Conservation (phyloP, 2,888 invertebrate genomes). For the Andrena camellia region DNA sequence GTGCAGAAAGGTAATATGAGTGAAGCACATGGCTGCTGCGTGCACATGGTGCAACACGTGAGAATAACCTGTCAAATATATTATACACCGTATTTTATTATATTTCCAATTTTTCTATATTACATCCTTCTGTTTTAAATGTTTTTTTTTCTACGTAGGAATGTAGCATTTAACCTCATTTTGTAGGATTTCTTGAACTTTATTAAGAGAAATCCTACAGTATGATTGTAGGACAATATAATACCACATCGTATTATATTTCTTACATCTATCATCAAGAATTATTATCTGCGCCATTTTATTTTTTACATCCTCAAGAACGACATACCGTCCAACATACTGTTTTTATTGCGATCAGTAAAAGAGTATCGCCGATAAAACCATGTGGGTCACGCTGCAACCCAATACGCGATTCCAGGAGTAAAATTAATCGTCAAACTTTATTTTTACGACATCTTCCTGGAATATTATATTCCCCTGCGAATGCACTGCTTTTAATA, state of each 20-base stretch:
- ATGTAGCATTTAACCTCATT: no score
- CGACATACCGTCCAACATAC: neutral
- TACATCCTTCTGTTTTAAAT: neutral
- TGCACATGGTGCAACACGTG: conserved; percentile 35
- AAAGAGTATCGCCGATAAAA: neutral
- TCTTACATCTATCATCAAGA: no score
- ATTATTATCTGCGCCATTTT: neutral
- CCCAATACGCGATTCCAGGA: neutral
- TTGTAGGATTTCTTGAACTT: no score
- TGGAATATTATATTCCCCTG: neutral
- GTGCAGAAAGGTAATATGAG: conserved; percentile 22
- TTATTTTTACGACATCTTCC: neutral
- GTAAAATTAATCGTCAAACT: conserved; percentile 11
- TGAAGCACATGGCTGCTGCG: conserved; percentile 29
- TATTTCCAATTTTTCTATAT: neutral
- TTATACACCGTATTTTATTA: no score
- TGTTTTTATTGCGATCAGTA: neutral
- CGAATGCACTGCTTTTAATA: neutral
- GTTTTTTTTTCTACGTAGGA: neutral
- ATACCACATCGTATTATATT: no score
- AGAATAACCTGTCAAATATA: conserved; percentile 23
- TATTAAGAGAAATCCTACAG: no score
- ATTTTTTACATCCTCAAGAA: neutral
- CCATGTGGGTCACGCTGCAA: neutral
- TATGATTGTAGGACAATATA: no score